phyloP scores from a whole-genome alignment of 2,797 vertebrate species.

The Orientallactaga sibirica region DNA sequence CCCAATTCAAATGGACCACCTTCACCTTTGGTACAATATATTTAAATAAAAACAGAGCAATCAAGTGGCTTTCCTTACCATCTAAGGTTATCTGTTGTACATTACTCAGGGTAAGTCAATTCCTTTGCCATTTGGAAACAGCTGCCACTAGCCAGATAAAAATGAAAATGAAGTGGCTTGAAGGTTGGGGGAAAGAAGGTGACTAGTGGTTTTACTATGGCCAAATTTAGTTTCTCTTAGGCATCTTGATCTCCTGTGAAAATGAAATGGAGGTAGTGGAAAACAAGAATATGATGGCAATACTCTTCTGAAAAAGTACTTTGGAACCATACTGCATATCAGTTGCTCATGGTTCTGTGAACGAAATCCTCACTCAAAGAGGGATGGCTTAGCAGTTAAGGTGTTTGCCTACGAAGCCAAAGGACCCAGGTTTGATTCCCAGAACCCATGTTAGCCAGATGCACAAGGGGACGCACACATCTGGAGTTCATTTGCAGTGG shows the following conservation, averaged over 20 bases:
- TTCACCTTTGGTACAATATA: constrained; percentile 51
- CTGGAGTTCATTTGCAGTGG: too few species aligned
- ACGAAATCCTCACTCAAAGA: neutral
- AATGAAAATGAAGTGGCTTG: neutral
- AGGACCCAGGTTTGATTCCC: too few species aligned
- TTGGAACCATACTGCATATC: neutral
- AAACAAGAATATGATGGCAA: constrained; percentile 18
- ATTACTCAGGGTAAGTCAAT: constrained; percentile 60
- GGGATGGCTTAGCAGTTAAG: too few species aligned
- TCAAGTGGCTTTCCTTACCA: constrained; percentile 49
- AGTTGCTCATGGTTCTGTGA: constrained; percentile 17
- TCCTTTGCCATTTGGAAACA: constrained; percentile 19
- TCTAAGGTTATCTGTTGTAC: constrained; percentile 58
- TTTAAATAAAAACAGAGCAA: constrained; percentile 68
- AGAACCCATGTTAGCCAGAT: too few species aligned
- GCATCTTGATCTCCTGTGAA: constrained; percentile 12
- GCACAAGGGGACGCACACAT: too few species aligned
- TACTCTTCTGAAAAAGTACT: constrained; percentile 8
- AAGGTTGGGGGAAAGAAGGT: neutral
- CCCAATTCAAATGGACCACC: constrained; percentile 51
- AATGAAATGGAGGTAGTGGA: constrained; percentile 40
- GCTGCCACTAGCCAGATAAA: constrained; percentile 10
- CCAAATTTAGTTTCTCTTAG: constrained; percentile 15
- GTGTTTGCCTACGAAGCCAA: too few species aligned
- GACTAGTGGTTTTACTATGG: neutral